phyloP scores from a whole-genome alignment of 2,113 vertebrate genomes.

The Centropus bengalensis region DNA sequence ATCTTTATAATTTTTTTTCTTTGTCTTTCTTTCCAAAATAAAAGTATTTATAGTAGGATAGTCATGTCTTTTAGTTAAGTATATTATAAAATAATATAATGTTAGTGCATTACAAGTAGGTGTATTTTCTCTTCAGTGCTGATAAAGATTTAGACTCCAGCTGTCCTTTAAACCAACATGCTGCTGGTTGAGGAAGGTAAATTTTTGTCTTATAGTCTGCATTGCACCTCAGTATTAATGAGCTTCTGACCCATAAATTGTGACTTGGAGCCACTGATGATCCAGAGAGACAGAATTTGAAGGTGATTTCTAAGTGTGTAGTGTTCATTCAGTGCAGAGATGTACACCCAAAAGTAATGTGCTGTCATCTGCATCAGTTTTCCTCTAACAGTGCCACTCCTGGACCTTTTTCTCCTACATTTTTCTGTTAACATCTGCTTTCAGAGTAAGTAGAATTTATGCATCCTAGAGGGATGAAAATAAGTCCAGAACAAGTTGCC shows the following conservation, averaged over 20 bases:
- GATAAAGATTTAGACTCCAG: neutral
- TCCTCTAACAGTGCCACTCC: neutral
- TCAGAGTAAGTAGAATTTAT: neutral
- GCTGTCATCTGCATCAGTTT: neutral
- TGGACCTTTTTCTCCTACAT: neutral
- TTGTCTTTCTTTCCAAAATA: neutral
- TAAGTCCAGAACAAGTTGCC: neutral
- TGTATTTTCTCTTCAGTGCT: neutral
- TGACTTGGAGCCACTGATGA: neutral
- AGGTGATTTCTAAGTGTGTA: neutral
- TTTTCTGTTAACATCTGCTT: neutral
- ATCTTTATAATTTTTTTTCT: neutral
- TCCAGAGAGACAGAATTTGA: neutral
- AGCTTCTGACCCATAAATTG: neutral
- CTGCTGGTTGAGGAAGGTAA: neutral
- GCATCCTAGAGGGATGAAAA: neutral
- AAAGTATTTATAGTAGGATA: neutral
- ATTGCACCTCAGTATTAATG: neutral
- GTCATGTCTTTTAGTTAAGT: neutral
- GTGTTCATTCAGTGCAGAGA: neutral
- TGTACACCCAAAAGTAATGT: neutral
- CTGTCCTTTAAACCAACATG: neutral
- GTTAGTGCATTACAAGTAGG: neutral
- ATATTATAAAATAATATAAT: too few relatives aligned
- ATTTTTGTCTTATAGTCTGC: neutral